Percentiles rank a stretch among this genome's conserved stretches.
These are phyloP conservation scores for Epinephelus moara DNA, from an alignment of 2,113 vertebrate genomes.

Conservation along the genomic window DNA sequence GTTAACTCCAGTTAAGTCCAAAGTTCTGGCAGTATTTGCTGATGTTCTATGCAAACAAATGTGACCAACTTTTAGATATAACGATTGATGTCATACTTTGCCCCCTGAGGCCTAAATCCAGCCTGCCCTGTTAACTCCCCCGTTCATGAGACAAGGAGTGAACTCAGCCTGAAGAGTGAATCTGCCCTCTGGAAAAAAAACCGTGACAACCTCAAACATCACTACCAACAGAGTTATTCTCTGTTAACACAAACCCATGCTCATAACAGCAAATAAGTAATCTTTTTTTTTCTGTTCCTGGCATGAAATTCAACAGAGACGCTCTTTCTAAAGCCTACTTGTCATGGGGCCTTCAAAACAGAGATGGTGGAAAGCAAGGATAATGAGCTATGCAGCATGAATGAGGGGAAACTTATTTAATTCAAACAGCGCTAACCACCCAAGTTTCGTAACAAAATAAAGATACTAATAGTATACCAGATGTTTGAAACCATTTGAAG, in stretches of 20 bases:
- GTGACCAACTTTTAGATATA: constrained; percentile 61
- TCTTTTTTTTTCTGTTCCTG: constrained; percentile 13
- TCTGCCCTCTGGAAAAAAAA: constrained; percentile 4
- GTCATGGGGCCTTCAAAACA: constrained; percentile 47
- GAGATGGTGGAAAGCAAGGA: constrained; percentile 40
- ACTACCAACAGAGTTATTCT: constrained; percentile 41
- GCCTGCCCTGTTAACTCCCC: constrained; percentile 8
- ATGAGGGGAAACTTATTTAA: constrained; percentile 46
- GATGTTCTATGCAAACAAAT: constrained; percentile 32
- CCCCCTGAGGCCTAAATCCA: constrained; percentile 33
- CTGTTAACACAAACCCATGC: constrained; percentile 29
- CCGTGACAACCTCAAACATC: constrained; percentile 43
- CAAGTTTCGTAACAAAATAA: constrained; percentile 21
- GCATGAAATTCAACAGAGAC: constrained; percentile 57
- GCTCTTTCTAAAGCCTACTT: constrained; percentile 38
- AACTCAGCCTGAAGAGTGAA: constrained; percentile 33
- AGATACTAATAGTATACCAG: not conserved
- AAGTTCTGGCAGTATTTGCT: constrained; percentile 48
- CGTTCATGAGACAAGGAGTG: constrained; percentile 21
- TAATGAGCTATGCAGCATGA: constrained; percentile 58
- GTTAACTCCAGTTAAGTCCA: constrained; percentile 39
- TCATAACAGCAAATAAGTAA: not conserved
- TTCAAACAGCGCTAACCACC: constrained; percentile 25
- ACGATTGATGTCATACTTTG: constrained; percentile 49
- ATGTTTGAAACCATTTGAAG: constrained; percentile 8